A percentile compares a stretch with the other conserved stretches of the same genome.
These are phyloP conservation scores for Phortica magna DNA, from an alignment of 2,888 invertebrate genomes.

Conservation along the genomic window DNA sequence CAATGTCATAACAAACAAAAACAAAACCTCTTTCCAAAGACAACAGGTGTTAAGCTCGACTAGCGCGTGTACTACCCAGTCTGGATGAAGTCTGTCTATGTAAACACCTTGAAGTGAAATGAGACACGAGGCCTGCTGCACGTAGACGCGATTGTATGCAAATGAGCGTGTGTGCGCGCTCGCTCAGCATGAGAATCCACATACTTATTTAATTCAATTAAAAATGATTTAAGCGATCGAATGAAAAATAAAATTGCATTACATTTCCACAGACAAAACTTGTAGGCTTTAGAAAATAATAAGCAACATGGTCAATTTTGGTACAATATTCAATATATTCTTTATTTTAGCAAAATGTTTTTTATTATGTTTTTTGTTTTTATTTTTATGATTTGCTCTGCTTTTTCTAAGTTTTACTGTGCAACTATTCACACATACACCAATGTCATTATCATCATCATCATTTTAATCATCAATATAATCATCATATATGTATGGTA, in stretches of 20 bases:
- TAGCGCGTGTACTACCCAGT: conserved; percentile 4
- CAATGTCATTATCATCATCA: not conserved
- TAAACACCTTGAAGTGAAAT: conserved; percentile 1
- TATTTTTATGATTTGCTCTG: conserved; percentile 67
- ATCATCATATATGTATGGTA: not conserved
- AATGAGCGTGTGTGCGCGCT: conserved; percentile 64
- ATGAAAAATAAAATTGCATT: conserved; percentile 59
- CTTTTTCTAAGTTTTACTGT: conserved; percentile 38
- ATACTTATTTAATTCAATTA: conserved; percentile 8
- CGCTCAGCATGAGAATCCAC: conserved; percentile 29
- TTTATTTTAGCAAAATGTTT: conserved; percentile 53
- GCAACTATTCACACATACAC: not conserved
- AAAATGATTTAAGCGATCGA: not conserved
- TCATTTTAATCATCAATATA: not conserved
- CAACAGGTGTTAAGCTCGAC: conserved; percentile 45
- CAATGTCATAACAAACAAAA: conserved; percentile 22
- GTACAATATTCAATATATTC: conserved; percentile 73
- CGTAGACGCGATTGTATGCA: conserved; percentile 59
- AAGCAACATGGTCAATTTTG: conserved; percentile 23
- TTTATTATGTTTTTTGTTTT: conserved; percentile 58
- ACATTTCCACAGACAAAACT: conserved; percentile 45
- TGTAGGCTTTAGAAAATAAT: not conserved
- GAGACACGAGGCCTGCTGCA: too few species aligned
- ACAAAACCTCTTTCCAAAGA: not conserved
- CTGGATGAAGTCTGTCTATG: conserved; percentile 32